phyloP scores from a whole-genome alignment of 1,140 invertebrate genomes.

The Geopemphigus sp. region DNA sequence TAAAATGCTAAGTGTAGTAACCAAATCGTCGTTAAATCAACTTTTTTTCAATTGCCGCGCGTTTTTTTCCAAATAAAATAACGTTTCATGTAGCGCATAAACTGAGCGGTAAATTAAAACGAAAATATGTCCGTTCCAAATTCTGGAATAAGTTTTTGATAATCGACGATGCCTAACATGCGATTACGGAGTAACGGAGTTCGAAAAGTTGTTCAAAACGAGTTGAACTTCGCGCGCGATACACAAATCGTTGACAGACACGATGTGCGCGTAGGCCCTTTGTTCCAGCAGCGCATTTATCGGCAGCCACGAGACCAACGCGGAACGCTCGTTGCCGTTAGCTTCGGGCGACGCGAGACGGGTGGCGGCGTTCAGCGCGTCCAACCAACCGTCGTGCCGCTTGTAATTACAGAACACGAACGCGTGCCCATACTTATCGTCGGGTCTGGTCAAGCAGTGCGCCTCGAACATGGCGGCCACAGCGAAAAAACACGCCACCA shows the following conservation, averaged over 20 bases:
- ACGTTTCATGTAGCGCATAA: no score
- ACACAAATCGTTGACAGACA: slow-evolving; percentile 3
- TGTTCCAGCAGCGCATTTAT: not conserved
- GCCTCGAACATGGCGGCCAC: slow-evolving; percentile 27
- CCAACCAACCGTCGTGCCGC: not conserved
- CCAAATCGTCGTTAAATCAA: no score
- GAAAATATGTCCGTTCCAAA: no score
- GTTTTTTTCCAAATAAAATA: no score
- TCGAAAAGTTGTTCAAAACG: not conserved
- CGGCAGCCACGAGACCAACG: slow-evolving; percentile 25
- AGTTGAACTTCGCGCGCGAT: not conserved
- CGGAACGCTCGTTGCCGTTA: not conserved
- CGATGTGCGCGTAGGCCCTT: not conserved
- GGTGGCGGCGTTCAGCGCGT: not conserved
- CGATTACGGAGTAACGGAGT: no score
- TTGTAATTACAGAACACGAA: not conserved
- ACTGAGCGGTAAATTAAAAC: no score
- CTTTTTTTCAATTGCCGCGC: no score
- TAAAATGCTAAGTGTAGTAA: no score
- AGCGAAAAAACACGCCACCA: not conserved
- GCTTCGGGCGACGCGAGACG: not conserved
- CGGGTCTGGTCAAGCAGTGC: not conserved
- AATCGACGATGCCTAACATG: no score
- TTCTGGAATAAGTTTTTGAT: no score
- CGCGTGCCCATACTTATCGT: not conserved